Conservation (phyloP, 2,888 invertebrate species). For the Malachius bipustulatus region DNA sequence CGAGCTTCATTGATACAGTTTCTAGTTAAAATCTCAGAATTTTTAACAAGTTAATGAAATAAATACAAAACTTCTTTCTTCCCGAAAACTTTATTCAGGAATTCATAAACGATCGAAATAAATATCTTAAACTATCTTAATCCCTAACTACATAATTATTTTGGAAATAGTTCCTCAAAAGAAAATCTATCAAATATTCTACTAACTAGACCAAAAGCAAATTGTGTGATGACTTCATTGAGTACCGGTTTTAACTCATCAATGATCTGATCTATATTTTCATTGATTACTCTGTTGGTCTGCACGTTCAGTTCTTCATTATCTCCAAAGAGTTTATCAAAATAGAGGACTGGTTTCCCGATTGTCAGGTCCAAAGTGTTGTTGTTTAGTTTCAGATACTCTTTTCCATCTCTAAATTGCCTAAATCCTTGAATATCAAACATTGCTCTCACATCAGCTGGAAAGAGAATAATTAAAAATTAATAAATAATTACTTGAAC, state of each 20-base stretch:
- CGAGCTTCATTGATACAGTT: too few species aligned
- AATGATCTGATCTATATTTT: constrained; percentile 54
- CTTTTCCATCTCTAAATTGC: constrained; percentile 37
- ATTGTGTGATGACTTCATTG: constrained; percentile 42
- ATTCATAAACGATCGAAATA: too few species aligned
- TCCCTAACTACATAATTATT: too few species aligned
- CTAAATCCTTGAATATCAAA: constrained; percentile 41
- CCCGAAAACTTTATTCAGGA: too few species aligned
- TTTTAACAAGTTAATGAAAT: too few species aligned
- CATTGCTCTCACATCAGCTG: not conserved
- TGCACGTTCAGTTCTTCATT: constrained; percentile 45
- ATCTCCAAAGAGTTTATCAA: constrained; percentile 56
- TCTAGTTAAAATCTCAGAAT: too few species aligned
- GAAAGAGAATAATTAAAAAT: not conserved
- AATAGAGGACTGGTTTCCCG: constrained; percentile 44
- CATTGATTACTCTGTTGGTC: constrained; percentile 59
- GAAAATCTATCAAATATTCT: constrained; percentile 43
- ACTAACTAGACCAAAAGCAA: constrained; percentile 41
- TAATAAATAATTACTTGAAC: too few species aligned
- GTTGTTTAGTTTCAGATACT: constrained; percentile 47
- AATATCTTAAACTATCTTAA: too few species aligned
- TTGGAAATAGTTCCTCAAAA: constrained; percentile 37
- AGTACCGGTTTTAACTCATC: constrained; percentile 54
- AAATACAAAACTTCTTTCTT: too few species aligned
- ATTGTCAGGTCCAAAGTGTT: constrained; percentile 51